These are phyloP conservation scores for Oryzias melastigma DNA, from an alignment of 2,113 vertebrate species.

Conservation along the genomic window DNA sequence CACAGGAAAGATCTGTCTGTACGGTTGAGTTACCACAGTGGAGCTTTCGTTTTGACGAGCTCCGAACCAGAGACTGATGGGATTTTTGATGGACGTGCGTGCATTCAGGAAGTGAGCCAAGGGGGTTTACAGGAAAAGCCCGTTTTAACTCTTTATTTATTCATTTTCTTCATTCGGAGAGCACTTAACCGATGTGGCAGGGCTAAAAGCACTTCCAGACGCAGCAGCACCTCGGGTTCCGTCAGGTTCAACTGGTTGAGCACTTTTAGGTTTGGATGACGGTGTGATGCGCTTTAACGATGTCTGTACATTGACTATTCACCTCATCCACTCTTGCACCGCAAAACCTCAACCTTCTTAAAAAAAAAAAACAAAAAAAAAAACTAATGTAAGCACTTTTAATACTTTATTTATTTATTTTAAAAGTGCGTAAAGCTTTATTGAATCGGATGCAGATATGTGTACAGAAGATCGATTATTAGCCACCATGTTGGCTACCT, in stretches of 20 bases:
- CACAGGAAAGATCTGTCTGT: no score
- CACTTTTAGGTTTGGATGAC: conserved; percentile 7
- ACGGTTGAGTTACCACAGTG: no score
- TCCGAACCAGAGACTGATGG: no score
- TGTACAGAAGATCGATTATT: conserved; percentile 18
- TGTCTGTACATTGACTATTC: conserved; percentile 11
- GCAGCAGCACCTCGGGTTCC: conserved; percentile 1
- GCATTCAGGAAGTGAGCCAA: background rate
- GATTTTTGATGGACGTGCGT: conserved; percentile 2
- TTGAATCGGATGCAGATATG: conserved; percentile 18
- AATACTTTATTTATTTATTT: no score
- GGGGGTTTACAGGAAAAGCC: background rate
- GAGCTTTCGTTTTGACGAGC: no score
- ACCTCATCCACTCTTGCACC: conserved; percentile 2
- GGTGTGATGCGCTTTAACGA: background rate
- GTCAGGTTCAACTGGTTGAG: conserved; percentile 2
- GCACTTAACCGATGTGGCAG: background rate
- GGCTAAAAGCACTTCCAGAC: conserved; percentile 9
- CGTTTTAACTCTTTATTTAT: background rate
- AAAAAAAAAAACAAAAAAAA: no score
- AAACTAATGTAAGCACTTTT: background rate
- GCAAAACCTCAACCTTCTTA: background rate
- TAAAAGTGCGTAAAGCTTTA: conserved; percentile 33
- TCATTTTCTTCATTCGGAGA: background rate
- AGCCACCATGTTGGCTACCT: conserved; percentile 42